Evolutionary conservation across 2,888 invertebrate species (phyloP), one percentile per base, ranked within the genome.

Genomic region (Chrysopilus asiliformis): DNA sequence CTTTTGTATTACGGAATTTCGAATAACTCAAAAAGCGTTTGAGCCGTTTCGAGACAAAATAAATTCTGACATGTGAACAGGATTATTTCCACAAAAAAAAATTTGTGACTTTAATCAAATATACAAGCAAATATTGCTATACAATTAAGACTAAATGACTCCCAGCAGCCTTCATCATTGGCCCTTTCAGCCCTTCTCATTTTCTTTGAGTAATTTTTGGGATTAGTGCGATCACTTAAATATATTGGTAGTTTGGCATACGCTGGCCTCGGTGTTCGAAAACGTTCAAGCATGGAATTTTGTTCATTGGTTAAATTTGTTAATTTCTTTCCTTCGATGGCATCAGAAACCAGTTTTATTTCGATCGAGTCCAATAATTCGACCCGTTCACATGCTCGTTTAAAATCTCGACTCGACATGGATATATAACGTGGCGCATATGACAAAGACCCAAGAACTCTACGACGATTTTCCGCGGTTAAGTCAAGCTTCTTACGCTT

Each of bases 221-320:
- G 60, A 46, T 57, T 55, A 40, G 57, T 60, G 9, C 63, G 57
- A 47, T 60, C 60, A 41, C 63, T 63, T 19, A 64, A 51, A 47
- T 63, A 53, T 37, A 64, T 61, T 19, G 63, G 63, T 56, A 64
- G 58, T 43, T 54, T 52, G 27, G 63, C 55, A 38, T 59, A 64
- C 39, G 56, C 56, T 15, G 63, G 60, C 15, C 63, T 49, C 14
- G 56, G 51, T 9, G 57, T 57, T 18, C 57, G 57, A 40, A 63
- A 63, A 38, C 53, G 56, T 17, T 60, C 58, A 41, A 64, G 28
- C 47, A 63, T 53, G 40, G 52, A 53, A 32, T 45, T 49, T 45
- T 64, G 63, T 44, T 63, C 62, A 22, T 52, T 48, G 15, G 63
- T 58, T 22, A 62, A 50, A 49, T 57, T 56, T 37, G 57, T 56